These are phyloP conservation scores for Ispidina lecontei DNA, from an alignment of 2,797 vertebrate species.

Conservation along the genomic window DNA sequence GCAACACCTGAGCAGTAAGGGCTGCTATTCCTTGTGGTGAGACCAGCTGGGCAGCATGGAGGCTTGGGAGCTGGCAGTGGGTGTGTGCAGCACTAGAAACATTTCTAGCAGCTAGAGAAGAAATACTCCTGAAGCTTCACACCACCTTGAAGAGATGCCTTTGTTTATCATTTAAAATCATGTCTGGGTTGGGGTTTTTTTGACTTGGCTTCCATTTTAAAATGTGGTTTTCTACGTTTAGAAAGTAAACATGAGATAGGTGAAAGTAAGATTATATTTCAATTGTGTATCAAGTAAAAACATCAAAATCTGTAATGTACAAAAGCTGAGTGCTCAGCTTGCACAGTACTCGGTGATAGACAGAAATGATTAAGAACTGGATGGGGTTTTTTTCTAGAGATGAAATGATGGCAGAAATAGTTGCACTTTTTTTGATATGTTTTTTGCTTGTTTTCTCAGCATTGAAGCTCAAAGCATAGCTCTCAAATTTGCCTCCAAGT, in stretches of 20 bases:
- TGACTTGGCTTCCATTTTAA: background rate
- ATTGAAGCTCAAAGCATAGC: conserved; percentile 87
- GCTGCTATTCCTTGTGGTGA: background rate
- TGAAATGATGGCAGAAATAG: background rate
- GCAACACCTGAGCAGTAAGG: no score
- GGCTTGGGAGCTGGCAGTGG: background rate
- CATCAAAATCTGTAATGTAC: background rate
- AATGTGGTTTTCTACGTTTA: background rate
- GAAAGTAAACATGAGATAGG: background rate
- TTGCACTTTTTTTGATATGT: background rate
- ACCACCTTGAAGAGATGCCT: background rate
- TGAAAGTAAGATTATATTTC: background rate
- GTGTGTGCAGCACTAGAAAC: background rate
- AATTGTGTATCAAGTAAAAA: background rate
- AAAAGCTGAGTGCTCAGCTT: background rate
- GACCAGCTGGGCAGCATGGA: background rate
- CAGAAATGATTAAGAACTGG: background rate
- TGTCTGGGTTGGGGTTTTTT: background rate
- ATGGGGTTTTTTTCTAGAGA: background rate
- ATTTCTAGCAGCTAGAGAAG: background rate
- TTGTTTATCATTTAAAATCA: background rate
- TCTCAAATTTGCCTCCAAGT: conserved; percentile 84
- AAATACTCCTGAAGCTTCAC: background rate
- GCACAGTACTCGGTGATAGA: background rate
- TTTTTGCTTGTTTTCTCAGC: conserved; percentile 79